Evolutionary conservation across 53 echinoderm and acorn worm species (phyloP), one percentile per base, ranked within the genome.

Genomic region (Stichopus horrens): DNA sequence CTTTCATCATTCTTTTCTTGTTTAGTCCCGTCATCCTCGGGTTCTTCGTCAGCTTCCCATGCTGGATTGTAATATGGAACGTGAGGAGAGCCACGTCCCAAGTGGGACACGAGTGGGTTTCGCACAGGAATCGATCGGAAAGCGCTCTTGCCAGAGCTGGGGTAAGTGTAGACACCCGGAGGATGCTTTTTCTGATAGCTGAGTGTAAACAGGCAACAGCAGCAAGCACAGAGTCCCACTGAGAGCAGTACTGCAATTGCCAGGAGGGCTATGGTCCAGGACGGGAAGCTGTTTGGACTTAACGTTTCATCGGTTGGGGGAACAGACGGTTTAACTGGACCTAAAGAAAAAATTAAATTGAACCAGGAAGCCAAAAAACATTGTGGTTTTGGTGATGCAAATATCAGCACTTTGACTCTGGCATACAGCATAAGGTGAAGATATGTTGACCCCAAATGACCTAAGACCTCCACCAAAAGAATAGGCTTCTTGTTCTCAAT

Each of bases 21-120:
- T 4, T 19, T 52, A 8, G 57, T 83, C 5, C 13, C 23, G 5
- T 83, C 57, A 11, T 83, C 83, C 8, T 7, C 19, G 18, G 5
- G 14, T 58, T 83, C 83, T 16, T 77, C 77, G 37, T 77, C 11
- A 51, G 16, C 51, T 23, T 51, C 77, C 77, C 77, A 77, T 23
- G 77, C 23, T 53, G 77, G 23, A 77, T 51, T 77, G 53, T 51
- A 77, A 51, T 23, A 52, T 7, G 77, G 77, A 7, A 77, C 77
- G 51, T 37, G 52, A 13, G 52, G 9, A 52, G 77, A 16, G 23
- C 77, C 53, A 51, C 53, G 77, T 53, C 52, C 52, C 37, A 37
- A 37, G 4, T 6, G 14, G 7, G 14, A 16, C 21, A 77, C 77
- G 54, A 77, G 77, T 16, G 23, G 77, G 18, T 77, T 77, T 18